Evolutionary conservation across 2,797 vertebrate genomes (phyloP).

Genomic region (Anolis apletophallus): DNA sequence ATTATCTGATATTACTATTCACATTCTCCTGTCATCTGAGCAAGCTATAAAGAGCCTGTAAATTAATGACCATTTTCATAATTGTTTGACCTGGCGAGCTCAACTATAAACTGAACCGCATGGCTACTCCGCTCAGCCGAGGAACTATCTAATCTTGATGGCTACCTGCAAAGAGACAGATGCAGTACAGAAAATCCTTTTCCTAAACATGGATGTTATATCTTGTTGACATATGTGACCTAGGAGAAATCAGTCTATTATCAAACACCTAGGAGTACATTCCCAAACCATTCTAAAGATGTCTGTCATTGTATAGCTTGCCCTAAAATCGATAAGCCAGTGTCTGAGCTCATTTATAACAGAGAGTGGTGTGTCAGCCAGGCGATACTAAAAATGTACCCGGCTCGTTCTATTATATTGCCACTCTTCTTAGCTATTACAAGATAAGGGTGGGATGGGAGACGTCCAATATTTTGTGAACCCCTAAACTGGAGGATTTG

Average conservation of each 20-base stretch:
- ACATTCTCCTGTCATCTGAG: background rate
- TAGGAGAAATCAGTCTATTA: slow-evolving; percentile 28
- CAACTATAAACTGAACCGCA: slow-evolving; percentile 25
- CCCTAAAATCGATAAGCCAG: slow-evolving; percentile 23
- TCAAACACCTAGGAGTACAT: slow-evolving; percentile 20
- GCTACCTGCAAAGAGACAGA: slow-evolving; percentile 17
- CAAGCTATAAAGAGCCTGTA: background rate
- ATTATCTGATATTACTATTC: background rate
- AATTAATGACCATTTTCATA: slow-evolving; percentile 17
- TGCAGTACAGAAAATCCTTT: slow-evolving; percentile 6
- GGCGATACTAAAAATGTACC: slow-evolving; percentile 37
- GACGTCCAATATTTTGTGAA: slow-evolving; percentile 37
- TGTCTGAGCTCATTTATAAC: slow-evolving; percentile 41
- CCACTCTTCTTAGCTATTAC: slow-evolving; percentile 22
- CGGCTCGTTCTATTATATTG: slow-evolving; percentile 15
- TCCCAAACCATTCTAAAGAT: slow-evolving; percentile 28
- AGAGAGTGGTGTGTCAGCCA: background rate
- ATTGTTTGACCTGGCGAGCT: slow-evolving; percentile 25
- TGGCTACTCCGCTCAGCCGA: slow-evolving; percentile 5
- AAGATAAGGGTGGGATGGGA: slow-evolving; percentile 28
- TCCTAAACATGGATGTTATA: slow-evolving; percentile 29
- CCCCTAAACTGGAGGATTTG: background rate
- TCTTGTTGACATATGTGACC: slow-evolving; percentile 16
- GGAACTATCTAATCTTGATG: slow-evolving; percentile 26
- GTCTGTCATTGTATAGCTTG: slow-evolving; percentile 24